Conservation (phyloP, 2,888 invertebrate genomes). For the Plebejus melissa region DNA sequence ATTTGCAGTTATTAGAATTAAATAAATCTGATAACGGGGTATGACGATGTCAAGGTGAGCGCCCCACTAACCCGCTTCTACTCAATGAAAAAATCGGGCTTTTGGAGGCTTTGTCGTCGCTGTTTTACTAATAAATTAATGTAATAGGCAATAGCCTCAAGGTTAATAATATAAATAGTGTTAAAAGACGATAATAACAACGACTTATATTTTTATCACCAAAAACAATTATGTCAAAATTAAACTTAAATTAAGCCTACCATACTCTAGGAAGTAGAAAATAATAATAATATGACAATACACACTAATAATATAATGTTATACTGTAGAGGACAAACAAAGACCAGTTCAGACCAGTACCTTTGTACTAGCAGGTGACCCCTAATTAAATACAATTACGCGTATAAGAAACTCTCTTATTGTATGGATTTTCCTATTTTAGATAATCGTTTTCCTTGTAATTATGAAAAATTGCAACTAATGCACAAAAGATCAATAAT, state of each 20-base stretch:
- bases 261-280: background rate
- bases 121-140: conserved; percentile 1
- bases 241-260: no score
- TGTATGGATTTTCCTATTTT: conserved; percentile 22
- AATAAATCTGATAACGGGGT: conserved; percentile 38
- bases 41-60: conserved; percentile 57
- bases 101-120: conserved; percentile 13
- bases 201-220: background rate
- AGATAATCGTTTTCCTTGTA: conserved; percentile 9
- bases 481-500: conserved; percentile 15
- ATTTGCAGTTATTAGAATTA: background rate
- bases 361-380: conserved; percentile 17
- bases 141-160: background rate
- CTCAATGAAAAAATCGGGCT: conserved; percentile 19
- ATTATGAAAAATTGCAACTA: conserved; percentile 14
- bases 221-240: background rate
- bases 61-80: conserved; percentile 51
- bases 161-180: background rate
- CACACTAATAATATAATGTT: background rate
- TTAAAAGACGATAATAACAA: background rate
- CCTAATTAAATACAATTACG: conserved; percentile 19
- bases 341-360: background rate
- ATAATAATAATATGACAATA: background rate
- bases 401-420: conserved; percentile 14
- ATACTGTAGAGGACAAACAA: background rate